phyloP scores from a whole-genome alignment of 2,113 vertebrate species.

The Apistogramma diplotaenia region DNA sequence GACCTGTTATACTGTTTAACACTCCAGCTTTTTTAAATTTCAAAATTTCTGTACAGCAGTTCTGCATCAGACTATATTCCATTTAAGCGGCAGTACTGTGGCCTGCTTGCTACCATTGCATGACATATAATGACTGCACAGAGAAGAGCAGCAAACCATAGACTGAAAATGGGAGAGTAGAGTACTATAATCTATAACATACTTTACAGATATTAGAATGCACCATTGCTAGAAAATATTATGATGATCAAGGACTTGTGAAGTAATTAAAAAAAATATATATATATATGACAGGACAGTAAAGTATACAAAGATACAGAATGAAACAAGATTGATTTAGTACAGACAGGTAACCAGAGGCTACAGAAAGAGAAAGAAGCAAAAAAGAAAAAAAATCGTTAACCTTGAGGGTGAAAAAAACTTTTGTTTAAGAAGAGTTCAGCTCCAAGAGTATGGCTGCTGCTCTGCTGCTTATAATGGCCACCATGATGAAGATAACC shows the following conservation, averaged over 20 bases:
- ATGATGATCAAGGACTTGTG: background rate
- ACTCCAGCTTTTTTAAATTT: too few species aligned
- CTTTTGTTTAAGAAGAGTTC: background rate
- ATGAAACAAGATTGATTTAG: background rate
- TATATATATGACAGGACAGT: background rate
- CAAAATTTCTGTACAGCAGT: too few species aligned
- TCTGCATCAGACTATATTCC: too few species aligned
- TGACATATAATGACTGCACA: too few species aligned
- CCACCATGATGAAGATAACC: slow-evolving; percentile 53
- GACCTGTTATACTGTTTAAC: too few species aligned
- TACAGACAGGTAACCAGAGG: background rate
- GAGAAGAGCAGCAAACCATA: too few species aligned
- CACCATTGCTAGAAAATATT: background rate
- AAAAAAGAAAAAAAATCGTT: slow-evolving; percentile 11
- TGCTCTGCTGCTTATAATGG: slow-evolving; percentile 40
- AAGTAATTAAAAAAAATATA: background rate
- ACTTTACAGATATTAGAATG: background rate
- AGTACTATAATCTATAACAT: background rate
- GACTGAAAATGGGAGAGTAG: background rate
- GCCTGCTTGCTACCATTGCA: too few species aligned
- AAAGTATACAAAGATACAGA: background rate
- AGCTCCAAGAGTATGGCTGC: background rate
- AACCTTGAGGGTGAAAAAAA: slow-evolving; percentile 12
- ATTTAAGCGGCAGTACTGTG: too few species aligned
- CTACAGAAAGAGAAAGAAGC: background rate